Base-by-base conservation (phyloP, 2,113 vertebrate species). In the Psephotus haematonotus region DNA sequence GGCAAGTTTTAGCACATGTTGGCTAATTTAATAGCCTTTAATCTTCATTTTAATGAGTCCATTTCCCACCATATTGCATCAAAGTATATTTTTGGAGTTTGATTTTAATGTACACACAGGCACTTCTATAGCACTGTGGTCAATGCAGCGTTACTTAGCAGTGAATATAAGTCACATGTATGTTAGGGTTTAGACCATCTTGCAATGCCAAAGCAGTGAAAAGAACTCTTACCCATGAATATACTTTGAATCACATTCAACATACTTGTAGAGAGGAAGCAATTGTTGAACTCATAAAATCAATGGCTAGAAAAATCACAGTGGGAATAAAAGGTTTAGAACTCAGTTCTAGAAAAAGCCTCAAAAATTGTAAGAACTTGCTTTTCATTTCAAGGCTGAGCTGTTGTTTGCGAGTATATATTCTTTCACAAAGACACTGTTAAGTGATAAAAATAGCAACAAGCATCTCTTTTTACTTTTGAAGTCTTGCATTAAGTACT, bases 1-100 rank as follows among this genome's bases (percentile, higher is more conserved):
- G 93, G 13, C 41, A 92, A 81, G 55, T 81, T 95, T 90, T 86
- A 88, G 52, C 52, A 85, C 47, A 55, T 85, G 76, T 31, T 93
- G 62, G 39, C 70, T 93, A 87, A 85, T 63, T 57, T 69, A 39
- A 39, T 43, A 72, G n/a, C 22, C 53, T 88, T 93, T 94, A 80
- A 82, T 74, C 81, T 85, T 94, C 1, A n/a, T 60, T 89, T 86
- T 60, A 95, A 71, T 75, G 50, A 55, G 74, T 65, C 6, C 41
- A 35, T 69, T 85, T 90, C 44, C 70, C 53, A 87, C 67, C 53
- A 11, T 10, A 53, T 68, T 76, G 9, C 41, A 86, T 72, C 37
- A 75, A 86, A 85, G 17, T 49, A 14, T 57, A 65, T 47, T 82
- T 89, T 70, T 27, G 13, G 59, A 62, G 35, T 57, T 88, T 76